Base-by-base conservation (phyloP, 2,113 vertebrate species). In the Barnardius zonarius region DNA sequence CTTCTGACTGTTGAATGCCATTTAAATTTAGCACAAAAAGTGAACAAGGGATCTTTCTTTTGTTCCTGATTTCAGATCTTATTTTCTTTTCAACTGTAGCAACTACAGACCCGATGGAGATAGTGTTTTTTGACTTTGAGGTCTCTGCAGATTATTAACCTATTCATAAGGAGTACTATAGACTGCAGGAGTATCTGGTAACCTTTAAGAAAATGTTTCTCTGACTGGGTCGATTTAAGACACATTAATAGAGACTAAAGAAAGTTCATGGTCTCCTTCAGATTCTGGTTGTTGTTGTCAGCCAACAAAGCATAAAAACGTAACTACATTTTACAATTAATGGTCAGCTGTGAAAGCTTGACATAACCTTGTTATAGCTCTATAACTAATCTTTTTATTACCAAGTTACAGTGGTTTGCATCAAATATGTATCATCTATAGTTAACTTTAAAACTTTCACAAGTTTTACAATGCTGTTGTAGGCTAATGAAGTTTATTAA, bases 351-450 rank as follows among this genome's bases (percentile, higher is more conserved):
- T 97, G 96, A 97, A 97, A 96, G 83, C 44, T 66, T 95, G 96
- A 79, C 95, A 91, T 93, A 97, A 97, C 85, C 70, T 94, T 97
- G 96, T 97, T 97, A 97, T 95, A 93, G 89, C 82, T 85, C 95
- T 70, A 63, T 98, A 97, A 97, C 88, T 97, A 95, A 97, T 95
- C 91, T 94, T 93, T 91, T 95, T 97, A 97, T 95, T 92, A 94
- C 90, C 91, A 90, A 88, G 63, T 96, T 93, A 91, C 95, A 97
- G 44, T 80, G 79, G 78, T 84, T 96, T 96, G 61, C n/a, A 90
- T 97, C 96, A 96, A 95, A 94, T 96, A 95, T 85, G 86, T 90
- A 94, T 97, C 75, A 95, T 92, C 68, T 83, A 67, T 95, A 91
- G 88, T 96, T 96, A 97, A 94, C 93, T 97, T 97, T 63, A 90